Evolutionary conservation across 2,797 vertebrate species (phyloP).

Genomic region (Rhynchotus rufescens): DNA sequence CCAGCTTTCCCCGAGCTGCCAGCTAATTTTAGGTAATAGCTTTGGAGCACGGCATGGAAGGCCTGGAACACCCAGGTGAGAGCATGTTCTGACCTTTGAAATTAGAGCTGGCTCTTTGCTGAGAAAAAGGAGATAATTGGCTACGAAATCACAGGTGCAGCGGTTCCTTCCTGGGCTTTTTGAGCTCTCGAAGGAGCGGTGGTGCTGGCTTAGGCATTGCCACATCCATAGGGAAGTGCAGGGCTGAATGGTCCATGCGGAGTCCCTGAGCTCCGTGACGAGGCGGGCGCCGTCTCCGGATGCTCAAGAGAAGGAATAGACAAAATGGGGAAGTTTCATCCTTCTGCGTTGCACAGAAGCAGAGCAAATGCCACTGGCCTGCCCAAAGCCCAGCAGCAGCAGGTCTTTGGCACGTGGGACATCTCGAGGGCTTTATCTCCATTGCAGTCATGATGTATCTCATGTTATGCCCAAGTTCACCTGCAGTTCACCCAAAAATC

Average conservation of each 20-base stretch:
- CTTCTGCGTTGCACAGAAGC: neutral
- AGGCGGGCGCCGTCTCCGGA: neutral
- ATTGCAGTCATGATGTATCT: neutral
- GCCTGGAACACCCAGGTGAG: constrained; percentile 26
- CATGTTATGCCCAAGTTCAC: fast-evolving
- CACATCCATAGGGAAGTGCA: neutral
- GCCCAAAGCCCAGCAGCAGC: neutral
- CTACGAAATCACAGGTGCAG: neutral
- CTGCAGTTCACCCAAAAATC: neutral
- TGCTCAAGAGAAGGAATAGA: fast-evolving
- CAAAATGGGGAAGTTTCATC: neutral
- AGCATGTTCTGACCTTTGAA: constrained; percentile 41
- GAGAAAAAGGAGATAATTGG: neutral
- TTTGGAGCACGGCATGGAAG: constrained; percentile 31
- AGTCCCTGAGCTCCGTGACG: neutral
- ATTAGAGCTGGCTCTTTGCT: constrained; percentile 17
- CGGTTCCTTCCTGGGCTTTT: neutral
- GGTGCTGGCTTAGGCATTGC: neutral
- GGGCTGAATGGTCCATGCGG: neutral
- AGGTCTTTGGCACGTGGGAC: fast-evolving
- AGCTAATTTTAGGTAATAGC: constrained; percentile 64
- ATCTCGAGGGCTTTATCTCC: fast-evolving
- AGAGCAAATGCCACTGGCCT: fast-evolving
- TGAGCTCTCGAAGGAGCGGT: neutral
- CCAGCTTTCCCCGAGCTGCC: constrained; percentile 25